Percentiles rank a stretch among this genome's conserved stretches.
Evolutionary conservation across 2,888 invertebrate genomes (phyloP).

Genomic region (Drosophila subquinaria): DNA sequence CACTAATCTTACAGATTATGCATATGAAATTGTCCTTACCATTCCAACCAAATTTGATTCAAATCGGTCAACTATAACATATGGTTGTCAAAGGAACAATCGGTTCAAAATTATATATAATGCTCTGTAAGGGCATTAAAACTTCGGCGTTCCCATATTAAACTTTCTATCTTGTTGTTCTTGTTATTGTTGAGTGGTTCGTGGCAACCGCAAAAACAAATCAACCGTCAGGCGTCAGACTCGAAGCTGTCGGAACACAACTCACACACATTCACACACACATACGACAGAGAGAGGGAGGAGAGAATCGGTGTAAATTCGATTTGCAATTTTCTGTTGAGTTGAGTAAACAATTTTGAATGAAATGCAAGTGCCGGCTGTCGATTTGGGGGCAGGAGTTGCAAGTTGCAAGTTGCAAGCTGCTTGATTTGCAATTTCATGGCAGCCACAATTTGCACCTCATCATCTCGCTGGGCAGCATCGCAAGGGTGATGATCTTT

Average conservation of each 20-base stretch:
- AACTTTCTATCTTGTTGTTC: conserved; percentile 9
- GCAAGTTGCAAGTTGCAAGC: conserved; percentile 10
- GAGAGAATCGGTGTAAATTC: conserved; percentile 40
- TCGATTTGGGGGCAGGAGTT: conserved; percentile 31
- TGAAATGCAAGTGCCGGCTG: conserved; percentile 62
- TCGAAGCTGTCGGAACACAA: conserved; percentile 9
- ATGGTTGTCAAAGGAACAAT: neutral
- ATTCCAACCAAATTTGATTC: too few species aligned
- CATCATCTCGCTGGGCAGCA: conserved; percentile 64
- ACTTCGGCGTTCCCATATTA: neutral
- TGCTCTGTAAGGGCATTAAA: neutral
- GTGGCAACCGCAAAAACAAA: conserved; percentile 79
- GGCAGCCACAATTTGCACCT: conserved; percentile 80
- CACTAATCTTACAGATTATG: neutral
- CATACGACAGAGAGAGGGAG: neutral
- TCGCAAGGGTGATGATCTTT: conserved; percentile 67
- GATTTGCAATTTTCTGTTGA: conserved; percentile 60
- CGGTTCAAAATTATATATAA: neutral
- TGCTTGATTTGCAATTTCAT: conserved; percentile 79
- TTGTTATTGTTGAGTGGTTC: conserved; percentile 36
- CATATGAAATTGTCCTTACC: too few species aligned
- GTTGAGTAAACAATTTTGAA: conserved; percentile 80
- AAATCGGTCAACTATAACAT: too few species aligned
- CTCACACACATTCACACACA: neutral
- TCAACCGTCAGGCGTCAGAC: conserved; percentile 52